phyloP scores from a whole-genome alignment of 2,113 vertebrate species.

The Dasyurus viverrinus region DNA sequence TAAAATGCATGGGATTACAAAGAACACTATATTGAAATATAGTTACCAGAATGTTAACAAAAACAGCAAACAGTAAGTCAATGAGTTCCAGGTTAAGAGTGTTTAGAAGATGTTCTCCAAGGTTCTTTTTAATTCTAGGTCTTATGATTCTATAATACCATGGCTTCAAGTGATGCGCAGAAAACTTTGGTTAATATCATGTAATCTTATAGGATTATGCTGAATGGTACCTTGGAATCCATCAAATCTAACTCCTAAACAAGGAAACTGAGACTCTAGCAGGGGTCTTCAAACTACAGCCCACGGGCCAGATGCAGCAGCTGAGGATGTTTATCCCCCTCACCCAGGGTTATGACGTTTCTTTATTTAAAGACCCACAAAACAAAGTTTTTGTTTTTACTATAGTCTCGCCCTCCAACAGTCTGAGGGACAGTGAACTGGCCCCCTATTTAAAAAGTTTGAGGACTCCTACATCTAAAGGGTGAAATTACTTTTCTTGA shows the following conservation, averaged over 20 bases:
- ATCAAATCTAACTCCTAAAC: background rate
- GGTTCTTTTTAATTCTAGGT: no score
- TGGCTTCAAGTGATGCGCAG: background rate
- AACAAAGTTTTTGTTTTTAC: no score
- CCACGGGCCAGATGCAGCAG: no score
- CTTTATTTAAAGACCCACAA: no score
- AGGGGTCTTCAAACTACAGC: no score
- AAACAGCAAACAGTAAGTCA: background rate
- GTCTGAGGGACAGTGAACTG: no score
- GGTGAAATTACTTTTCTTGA: background rate
- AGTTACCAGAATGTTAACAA: background rate
- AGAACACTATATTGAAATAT: background rate
- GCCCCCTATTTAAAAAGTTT: no score
- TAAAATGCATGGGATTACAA: background rate
- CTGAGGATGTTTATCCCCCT: no score
- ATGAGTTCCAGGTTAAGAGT: background rate
- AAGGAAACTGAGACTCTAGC: background rate
- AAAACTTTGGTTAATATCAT: background rate
- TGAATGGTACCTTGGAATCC: background rate
- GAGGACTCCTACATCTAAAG: no score
- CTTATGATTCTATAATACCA: background rate
- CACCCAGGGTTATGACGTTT: no score
- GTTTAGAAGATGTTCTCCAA: background rate
- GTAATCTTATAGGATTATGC: background rate
- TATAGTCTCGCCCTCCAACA: no score